Base-by-base conservation (phyloP, 2,113 vertebrate genomes). In the Ctenodactylus gundi region DNA sequence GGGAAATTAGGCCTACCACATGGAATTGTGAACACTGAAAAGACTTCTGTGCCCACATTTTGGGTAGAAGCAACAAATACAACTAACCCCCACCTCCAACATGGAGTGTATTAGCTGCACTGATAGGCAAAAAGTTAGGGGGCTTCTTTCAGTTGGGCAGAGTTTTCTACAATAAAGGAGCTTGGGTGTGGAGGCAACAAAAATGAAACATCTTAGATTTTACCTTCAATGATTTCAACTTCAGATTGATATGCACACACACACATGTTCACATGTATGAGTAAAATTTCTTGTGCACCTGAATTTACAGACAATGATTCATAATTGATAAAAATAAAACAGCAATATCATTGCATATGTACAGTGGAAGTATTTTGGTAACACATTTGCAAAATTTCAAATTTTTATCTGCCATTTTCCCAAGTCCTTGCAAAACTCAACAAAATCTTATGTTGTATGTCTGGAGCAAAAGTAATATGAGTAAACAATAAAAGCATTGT, bases 401-500 rank as follows among this genome's bases (percentile, higher is more conserved):
- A 51, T 39, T 81, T 83, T 64, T 77, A 34, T 29, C 29, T 94
- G 53, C 3, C 7, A 73, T 21, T 70, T 58, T 86, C 31, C 39
- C 25, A 91, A 44, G 14, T 84, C 82, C 39, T 81, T 55, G 2
- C 14, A 92, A 81, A 58, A 68, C 7, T 67, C 29, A 87, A 75
- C 60, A 29, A 85, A 49, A 91, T 23, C 18, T 44, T 85, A 90
- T 39, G 15, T 6, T 12, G 23, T 88, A 8, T 49, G 67, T 95
- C 68, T 75, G 23, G 36, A 86, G 73, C 41, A 88, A 94, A 93
- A 49, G 9, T 68, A 72, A 29, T 20, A 34, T 58, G 10, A 62
- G 7, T 70, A 58, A n/a, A 51, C 55, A 94, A 90, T 67, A 90
- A 85, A 90, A 80, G 88, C 60, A 90, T 57, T 20, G 84, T 76